A percentile compares a stretch with the other conserved stretches of the same genome.
phyloP scores from a whole-genome alignment of 2,888 invertebrate species.

The Biston stratarius region DNA sequence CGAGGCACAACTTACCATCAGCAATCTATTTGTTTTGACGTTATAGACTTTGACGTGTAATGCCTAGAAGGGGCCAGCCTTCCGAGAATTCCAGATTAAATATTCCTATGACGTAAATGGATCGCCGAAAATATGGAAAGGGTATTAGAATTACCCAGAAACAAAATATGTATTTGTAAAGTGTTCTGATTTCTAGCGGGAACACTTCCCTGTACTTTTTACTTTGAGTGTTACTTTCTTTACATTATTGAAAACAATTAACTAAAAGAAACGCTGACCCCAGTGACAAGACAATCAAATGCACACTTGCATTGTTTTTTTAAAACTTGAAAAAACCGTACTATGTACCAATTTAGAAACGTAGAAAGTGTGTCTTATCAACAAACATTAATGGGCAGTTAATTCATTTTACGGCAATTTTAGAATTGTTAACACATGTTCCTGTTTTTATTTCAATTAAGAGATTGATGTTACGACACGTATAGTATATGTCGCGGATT shows the following conservation, averaged over 20 bases:
- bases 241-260: too few relatives aligned
- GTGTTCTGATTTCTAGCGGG: not conserved
- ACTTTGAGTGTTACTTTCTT: too few relatives aligned
- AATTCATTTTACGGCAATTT: conserved; percentile 28
- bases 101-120: conserved; percentile 22
- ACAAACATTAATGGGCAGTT: conserved; percentile 27
- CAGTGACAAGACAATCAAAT: too few relatives aligned
- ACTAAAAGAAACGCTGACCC: too few relatives aligned
- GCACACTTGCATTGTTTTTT: too few relatives aligned
- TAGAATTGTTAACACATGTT: conserved; percentile 33
- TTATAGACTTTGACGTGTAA: conserved; percentile 1
- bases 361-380: conserved; percentile 31
- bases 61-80: conserved; percentile 11
- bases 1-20: not conserved
- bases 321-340: conserved; percentile 7
- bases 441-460: conserved; percentile 30
- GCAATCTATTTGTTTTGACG: conserved; percentile 8
- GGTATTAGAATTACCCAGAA: conserved; percentile 8
- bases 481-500: conserved; percentile 32
- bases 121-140: conserved; percentile 9
- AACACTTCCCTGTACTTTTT: not conserved
- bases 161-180: conserved; percentile 6
- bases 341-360: conserved; percentile 20
- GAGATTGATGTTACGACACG: conserved; percentile 24
- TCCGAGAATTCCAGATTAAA: conserved; percentile 17